Evolutionary conservation across 2,113 vertebrate species (phyloP), one percentile per base, ranked within the genome.

Genomic region (Rhinolophus sinicus): DNA sequence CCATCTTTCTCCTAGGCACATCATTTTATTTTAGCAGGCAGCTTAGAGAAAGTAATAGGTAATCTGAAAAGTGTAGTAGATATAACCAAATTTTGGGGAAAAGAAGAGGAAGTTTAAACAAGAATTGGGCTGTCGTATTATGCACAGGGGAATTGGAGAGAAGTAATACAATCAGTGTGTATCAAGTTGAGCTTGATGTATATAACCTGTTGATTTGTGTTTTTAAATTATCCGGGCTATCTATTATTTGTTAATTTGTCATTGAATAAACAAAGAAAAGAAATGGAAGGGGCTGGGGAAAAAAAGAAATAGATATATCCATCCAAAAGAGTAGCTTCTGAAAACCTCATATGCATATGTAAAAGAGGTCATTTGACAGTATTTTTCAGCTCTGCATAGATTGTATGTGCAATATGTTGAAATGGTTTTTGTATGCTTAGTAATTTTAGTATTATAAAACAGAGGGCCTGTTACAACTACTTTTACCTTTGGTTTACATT

Each of bases 1-100:
- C 5, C 3, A 0, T 56, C n/a, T 81, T 22, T 4, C n/a, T 15
- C 6, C 1, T 40, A 13, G 11, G 9, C 6, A 47, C 6, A 16
- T 81, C 38, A 65, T 30, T 13, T 90, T 22, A 47, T 88, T 90
- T 86, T 5, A 56, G 5, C 40, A 28, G 62, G 21, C 11, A 93
- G 18, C 19, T 77, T 40, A 40, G 10, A 70, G 35, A 24, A 62
- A 80, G 19, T 8, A 72, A 30, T 7, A 54, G 3, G 1, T 26
- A 44, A 22, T 21, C 16, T 50, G 47, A 77, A 16, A 88, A 89
- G 1, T 15, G 18, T 4, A 40, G 4, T 21, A 0, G 5, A 44
- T 56, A 72, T 56, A 72, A 69, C 15, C 3, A 50, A 80, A 54
- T 8, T 90, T 33, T 40, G 22, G 8, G 44, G 28, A 8, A 58